Conservation (phyloP, 1,140 invertebrate species). For the Bombus confusus region DNA sequence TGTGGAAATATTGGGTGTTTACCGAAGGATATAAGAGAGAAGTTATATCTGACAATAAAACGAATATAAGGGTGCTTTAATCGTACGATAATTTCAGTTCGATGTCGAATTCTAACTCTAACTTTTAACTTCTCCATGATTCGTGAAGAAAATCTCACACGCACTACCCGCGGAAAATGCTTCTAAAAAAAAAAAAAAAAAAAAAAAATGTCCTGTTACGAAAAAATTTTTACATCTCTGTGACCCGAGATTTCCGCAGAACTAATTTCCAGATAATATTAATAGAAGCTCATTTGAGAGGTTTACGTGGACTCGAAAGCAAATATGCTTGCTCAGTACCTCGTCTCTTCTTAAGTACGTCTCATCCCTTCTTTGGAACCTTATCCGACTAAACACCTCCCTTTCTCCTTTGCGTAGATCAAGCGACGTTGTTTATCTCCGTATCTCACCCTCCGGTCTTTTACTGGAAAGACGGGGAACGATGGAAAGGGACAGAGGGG, state of each 20-base stretch:
- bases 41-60: no score
- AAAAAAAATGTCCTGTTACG: no score
- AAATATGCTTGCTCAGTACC: conserved; percentile 49
- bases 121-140: no score
- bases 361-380: conserved; percentile 1
- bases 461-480: background rate
- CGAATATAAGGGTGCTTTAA: no score
- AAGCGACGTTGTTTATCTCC: conserved; percentile 65
- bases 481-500: no score
- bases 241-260: background rate
- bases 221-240: no score
- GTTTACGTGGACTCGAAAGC: conserved; percentile 44
- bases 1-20: background rate
- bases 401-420: conserved; percentile 33
- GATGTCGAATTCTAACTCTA: no score
- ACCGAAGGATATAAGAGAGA: no score
- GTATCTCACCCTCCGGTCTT: conserved; percentile 52
- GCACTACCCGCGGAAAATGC: background rate
- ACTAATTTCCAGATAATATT: conserved; percentile 45
- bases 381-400: background rate
- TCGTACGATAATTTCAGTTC: no score
- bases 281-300: conserved; percentile 62
- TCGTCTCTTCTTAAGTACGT: conserved; percentile 47
- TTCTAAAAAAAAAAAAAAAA: background rate
- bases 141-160: no score